Percentiles rank a stretch among this genome's conserved stretches.
phyloP scores from a whole-genome alignment of 2,113 vertebrate genomes.

The Salminus brasiliensis region DNA sequence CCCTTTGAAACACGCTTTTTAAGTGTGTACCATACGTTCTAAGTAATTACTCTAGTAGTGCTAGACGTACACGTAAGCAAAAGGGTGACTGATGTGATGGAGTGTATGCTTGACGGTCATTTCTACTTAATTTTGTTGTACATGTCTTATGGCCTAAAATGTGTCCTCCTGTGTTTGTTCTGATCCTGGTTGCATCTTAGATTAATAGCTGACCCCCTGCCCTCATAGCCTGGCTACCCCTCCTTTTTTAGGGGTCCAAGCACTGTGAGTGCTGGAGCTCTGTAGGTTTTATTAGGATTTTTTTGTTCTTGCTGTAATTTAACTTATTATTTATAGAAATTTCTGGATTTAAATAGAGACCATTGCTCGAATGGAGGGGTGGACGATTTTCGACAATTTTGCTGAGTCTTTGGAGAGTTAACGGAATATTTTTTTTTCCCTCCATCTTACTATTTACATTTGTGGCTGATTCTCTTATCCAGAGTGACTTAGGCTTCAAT shows the following conservation, averaged over 20 bases:
- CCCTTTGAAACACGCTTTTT: too few species aligned
- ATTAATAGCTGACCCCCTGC: neutral
- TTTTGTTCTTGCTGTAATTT: constrained; percentile 1
- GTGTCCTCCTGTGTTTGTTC: neutral
- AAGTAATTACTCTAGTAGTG: neutral
- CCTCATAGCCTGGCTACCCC: neutral
- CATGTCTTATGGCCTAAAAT: neutral
- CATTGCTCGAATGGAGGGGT: neutral
- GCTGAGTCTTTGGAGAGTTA: neutral
- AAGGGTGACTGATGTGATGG: neutral
- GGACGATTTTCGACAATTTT: neutral
- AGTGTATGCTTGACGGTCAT: neutral
- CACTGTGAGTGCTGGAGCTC: too few species aligned
- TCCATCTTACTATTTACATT: too few species aligned
- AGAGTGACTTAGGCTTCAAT: too few species aligned
- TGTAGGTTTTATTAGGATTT: neutral
- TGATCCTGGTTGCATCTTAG: neutral
- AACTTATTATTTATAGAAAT: constrained; percentile 28
- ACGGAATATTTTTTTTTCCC: too few species aligned
- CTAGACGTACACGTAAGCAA: neutral
- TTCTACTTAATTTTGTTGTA: neutral
- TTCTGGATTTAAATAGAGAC: neutral
- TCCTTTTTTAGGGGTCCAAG: too few species aligned
- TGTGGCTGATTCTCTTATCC: too few species aligned
- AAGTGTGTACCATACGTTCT: too few species aligned